phyloP scores from a whole-genome alignment of 1,140 invertebrate genomes.

The Propsilocerus akamusi region DNA sequence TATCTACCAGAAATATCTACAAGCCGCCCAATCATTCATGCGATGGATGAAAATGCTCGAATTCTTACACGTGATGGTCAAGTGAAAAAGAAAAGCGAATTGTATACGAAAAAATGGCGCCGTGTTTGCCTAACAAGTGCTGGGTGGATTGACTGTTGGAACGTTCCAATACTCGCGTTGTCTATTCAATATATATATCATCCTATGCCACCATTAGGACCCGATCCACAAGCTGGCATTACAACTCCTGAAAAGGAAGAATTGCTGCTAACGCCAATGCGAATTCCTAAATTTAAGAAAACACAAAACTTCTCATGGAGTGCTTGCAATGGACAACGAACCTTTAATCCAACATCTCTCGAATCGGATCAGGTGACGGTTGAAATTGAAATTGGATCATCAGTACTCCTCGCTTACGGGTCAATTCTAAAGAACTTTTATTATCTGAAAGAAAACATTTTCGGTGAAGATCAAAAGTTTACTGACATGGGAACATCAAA shows the following conservation, averaged over 20 bases:
- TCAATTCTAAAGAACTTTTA: slow-evolving; percentile 75
- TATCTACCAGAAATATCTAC: slow-evolving; percentile 85
- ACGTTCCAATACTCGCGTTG: slow-evolving; percentile 78
- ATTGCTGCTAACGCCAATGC: slow-evolving; percentile 73
- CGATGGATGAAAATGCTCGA: slow-evolving; percentile 79
- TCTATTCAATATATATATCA: slow-evolving; percentile 84
- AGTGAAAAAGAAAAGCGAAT: slow-evolving; percentile 30
- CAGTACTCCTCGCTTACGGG: slow-evolving; percentile 74
- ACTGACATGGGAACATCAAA: slow-evolving; percentile 68
- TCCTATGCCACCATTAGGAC: slow-evolving; percentile 69
- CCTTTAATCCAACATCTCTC: slow-evolving; percentile 75
- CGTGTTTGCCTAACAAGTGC: slow-evolving; percentile 55
- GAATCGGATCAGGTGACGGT: slow-evolving; percentile 73
- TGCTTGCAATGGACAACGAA: slow-evolving; percentile 25
- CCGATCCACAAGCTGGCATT: slow-evolving; percentile 72
- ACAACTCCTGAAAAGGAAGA: slow-evolving; percentile 90
- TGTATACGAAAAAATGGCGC: slow-evolving; percentile 62
- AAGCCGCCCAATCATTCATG: slow-evolving; percentile 57
- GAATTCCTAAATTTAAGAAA: slow-evolving; percentile 61
- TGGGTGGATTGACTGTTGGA: slow-evolving; percentile 93
- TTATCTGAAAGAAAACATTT: slow-evolving; percentile 87
- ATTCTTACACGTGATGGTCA: slow-evolving; percentile 57
- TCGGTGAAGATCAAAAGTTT: slow-evolving; percentile 86
- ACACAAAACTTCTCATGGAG: slow-evolving; percentile 47
- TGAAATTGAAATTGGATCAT: slow-evolving; percentile 85